These are phyloP conservation scores for Stegodyphus dumicola DNA, from an alignment of 1,140 invertebrate species.

Conservation along the genomic window DNA sequence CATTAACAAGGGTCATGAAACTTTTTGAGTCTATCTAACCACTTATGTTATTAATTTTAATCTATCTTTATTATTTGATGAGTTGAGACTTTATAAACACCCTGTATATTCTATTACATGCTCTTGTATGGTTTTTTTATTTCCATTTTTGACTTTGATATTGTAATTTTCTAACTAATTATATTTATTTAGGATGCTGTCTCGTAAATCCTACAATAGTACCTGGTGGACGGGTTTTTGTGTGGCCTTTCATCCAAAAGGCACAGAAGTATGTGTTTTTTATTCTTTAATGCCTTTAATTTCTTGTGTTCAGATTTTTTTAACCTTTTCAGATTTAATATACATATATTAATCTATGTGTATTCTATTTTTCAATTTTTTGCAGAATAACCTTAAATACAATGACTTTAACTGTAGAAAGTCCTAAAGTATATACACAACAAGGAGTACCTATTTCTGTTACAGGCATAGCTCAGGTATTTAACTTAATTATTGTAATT, in stretches of 20 bases:
- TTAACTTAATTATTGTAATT: conserved; percentile 11
- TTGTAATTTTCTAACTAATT: too few species aligned
- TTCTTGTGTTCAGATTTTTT: too few species aligned
- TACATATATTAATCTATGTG: too few species aligned
- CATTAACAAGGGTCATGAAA: too few species aligned
- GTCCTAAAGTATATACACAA: conserved; percentile 87
- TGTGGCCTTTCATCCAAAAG: conserved; percentile 94
- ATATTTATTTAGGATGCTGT: conserved; percentile 79
- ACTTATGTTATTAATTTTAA: too few species aligned
- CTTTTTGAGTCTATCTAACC: too few species aligned
- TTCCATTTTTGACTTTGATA: too few species aligned
- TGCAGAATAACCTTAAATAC: conserved; percentile 90
- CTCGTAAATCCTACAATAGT: conserved; percentile 91
- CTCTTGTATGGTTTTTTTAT: too few species aligned
- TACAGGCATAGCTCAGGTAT: conserved; percentile 90
- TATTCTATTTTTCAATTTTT: background rate
- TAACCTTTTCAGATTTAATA: too few species aligned
- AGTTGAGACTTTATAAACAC: too few species aligned
- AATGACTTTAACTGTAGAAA: conserved; percentile 82
- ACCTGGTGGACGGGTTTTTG: conserved; percentile 94
- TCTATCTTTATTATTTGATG: too few species aligned
- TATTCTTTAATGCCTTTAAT: background rate
- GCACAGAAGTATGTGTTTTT: conserved; percentile 84
- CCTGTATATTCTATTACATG: too few species aligned
- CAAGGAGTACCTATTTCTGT: conserved; percentile 98